Evolutionary conservation across 2,888 invertebrate genomes (phyloP), one percentile per base, ranked within the genome.

Genomic region (Drosophila meridionalis): DNA sequence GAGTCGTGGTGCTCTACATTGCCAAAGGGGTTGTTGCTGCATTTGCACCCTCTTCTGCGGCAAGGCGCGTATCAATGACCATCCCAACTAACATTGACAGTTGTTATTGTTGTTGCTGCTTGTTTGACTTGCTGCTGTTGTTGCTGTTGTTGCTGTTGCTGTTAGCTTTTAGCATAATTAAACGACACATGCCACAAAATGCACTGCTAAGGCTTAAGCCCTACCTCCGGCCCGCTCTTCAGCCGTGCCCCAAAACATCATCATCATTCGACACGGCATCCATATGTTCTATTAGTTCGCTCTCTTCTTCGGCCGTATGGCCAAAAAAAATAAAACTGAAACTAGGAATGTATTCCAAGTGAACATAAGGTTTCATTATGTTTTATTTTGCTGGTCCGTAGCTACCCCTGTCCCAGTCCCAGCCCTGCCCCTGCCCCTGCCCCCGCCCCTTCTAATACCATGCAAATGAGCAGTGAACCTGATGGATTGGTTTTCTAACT

Each of bases 141-240:
- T 66, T 63, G 61, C 56, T 40, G 14, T 78, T 78, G 82, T 73
- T 84, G 68, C 80, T 87, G 82, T 69, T 87, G 89, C 65, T 82
- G 90, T 90, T 91, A 87, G 92, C 92, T 92, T 92, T 93, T 92
- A 92, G 91, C 90, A 83, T 92, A 92, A 93, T 92, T 92, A 92
- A 92, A 92, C 88, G 92, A 91, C 93, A 92, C 93, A 93, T 93
- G 93, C 91, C 91, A 85, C 90, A 90, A 91, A 90, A 85, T 90
- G 91, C 91, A 92, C 83, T 91, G 91, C 89, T 87, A 91, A 78
- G 91, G 91, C 77, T 85, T 90, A 83, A 67, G 65, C 53, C 63
- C 47, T 26, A 36, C 42, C 5, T 38, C 9, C n/a, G 4, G 20
- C 11, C 50, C n/a, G 56, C 56, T n/a, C 60, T 43, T 28, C 69